These are phyloP conservation scores for Stichopus chloronotus DNA, from an alignment of 35 echinoderm and acorn worm genomes.

Conservation along the genomic window DNA sequence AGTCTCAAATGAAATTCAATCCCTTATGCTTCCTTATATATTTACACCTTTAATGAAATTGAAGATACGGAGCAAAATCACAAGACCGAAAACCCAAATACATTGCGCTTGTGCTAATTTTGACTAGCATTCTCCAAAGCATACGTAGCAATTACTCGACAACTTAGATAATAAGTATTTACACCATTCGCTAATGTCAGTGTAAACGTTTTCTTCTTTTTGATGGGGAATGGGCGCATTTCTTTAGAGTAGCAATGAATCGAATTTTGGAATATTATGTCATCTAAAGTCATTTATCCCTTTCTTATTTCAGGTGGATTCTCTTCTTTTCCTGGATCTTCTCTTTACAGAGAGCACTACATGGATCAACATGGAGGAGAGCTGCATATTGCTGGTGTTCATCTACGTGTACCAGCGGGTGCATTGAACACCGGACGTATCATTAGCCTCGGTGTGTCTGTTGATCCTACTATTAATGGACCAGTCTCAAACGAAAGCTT, in stretches of 20 bases:
- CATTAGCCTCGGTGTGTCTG: neutral
- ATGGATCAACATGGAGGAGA: slow-evolving; percentile 6
- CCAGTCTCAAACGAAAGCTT: neutral
- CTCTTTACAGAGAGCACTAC: slow-evolving; percentile 19
- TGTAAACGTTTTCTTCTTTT: no score
- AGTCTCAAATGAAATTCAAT: no score
- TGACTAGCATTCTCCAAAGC: no score
- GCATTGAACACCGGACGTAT: neutral
- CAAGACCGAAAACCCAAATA: no score
- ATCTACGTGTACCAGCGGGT: neutral
- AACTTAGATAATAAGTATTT: no score
- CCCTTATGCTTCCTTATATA: no score
- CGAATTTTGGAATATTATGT: neutral
- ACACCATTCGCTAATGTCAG: no score
- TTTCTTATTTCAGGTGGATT: neutral
- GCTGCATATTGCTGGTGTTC: neutral
- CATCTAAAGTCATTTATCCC: neutral
- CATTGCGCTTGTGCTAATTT: no score
- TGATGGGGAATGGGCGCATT: no score
- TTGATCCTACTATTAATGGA: neutral
- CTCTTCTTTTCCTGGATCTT: neutral
- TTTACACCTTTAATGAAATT: no score
- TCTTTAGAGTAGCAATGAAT: neutral
- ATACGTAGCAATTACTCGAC: no score
- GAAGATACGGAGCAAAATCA: no score